Conservation (phyloP, 2,888 invertebrate genomes). For the Microchrysa polita region DNA sequence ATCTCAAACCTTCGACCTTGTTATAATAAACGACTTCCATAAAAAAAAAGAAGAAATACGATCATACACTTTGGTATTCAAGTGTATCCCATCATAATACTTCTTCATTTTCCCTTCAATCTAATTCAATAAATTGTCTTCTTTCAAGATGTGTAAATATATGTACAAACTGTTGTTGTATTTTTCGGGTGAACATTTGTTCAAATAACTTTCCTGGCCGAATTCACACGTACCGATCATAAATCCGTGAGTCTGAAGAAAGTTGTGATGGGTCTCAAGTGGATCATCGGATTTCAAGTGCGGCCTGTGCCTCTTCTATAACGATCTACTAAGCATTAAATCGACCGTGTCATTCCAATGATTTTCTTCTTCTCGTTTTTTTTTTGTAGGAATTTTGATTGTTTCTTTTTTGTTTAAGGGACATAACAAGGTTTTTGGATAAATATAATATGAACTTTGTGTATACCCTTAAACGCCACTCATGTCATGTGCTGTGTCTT, state of each 20-base stretch:
- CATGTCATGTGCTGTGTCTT: no score
- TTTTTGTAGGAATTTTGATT: no score
- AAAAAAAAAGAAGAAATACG: not conserved
- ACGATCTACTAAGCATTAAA: no score
- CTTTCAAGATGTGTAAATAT: not conserved
- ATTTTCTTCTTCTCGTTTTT: no score
- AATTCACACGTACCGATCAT: slow-evolving; percentile 28
- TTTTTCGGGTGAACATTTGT: not conserved
- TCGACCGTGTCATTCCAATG: no score
- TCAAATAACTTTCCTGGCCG: slow-evolving; percentile 8
- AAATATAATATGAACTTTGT: no score
- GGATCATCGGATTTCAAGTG: slow-evolving; percentile 6
- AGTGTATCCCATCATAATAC: not conserved
- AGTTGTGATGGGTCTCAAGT: slow-evolving; percentile 11
- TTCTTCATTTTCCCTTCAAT: not conserved
- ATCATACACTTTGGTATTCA: not conserved
- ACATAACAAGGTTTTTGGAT: no score
- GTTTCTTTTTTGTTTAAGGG: no score
- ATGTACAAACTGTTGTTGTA: no score
- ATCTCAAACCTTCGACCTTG: slow-evolving; percentile 8
- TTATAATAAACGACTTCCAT: not conserved
- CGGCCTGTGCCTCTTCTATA: not conserved
- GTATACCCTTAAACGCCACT: no score
- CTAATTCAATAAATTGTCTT: not conserved
- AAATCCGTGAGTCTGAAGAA: slow-evolving; percentile 28